Base-by-base conservation (phyloP, 2,797 vertebrate species). In the Sebastes matsubarae region DNA sequence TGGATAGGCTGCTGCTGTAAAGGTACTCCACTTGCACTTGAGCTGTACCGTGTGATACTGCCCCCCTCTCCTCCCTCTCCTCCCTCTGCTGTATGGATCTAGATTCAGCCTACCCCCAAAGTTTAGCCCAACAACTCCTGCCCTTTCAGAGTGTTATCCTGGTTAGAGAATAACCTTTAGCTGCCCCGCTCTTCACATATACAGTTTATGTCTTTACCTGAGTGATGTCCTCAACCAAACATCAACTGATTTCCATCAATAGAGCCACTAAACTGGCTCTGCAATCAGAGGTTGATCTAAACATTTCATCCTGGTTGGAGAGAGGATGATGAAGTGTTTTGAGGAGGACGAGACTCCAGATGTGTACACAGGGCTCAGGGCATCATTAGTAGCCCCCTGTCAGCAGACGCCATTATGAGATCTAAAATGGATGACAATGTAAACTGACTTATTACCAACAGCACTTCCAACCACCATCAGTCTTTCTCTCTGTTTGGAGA, bases 401-500 rank as follows among this genome's bases (percentile, higher is more conserved):
- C 92, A 89, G 81, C 88, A 87, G 88, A 80, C 58, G 38, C 85
- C 85, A 83, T 89, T 83, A 83, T 84, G 87, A 86, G 72, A 88
- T 76, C 72, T 68, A 78, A 78, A 92, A 88, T 85, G 78, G 94
- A 95, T 92, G 92, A 87, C 85, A 88, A 89, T 85, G 79, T 92
- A 93, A 93, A 94, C 93, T 89, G 88, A 93, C 86, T 83, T 84
- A 87, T 91, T 89, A 83, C 65, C 86, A 87, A 88, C 81, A 80
- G 84, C 83, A 87, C 80, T 86, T 87, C 85, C 59, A 86, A 84
- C 72, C 77, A 27, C 79, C 90, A 93, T 95, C 83, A 71, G 80
- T 93, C 89, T 92, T 86, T 79, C 73, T 65, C 63, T 91, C 8
- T 94, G 94, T 96, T 95, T 95, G 90, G 79, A 90, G 87, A 63